Evolutionary conservation across 2,113 vertebrate species (phyloP).

Genomic region (Nerophis ophidion): DNA sequence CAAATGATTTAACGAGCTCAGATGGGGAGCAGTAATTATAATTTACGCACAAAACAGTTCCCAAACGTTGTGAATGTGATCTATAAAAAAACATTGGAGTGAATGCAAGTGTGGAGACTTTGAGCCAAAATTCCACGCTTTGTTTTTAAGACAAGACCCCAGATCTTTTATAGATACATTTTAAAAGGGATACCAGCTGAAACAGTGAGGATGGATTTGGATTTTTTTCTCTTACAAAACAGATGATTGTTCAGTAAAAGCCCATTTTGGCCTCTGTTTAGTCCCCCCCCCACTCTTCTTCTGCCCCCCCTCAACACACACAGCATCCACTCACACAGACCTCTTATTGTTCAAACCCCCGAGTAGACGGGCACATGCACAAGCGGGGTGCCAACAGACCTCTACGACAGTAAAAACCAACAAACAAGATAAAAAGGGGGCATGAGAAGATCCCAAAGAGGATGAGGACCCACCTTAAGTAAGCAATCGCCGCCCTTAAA

Average conservation of each 20-base stretch:
- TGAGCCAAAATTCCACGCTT: too few species aligned
- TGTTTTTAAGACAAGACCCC: too few species aligned
- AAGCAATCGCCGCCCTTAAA: conserved; percentile 13
- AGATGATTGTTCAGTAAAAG: conserved; percentile 37
- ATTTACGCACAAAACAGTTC: not conserved
- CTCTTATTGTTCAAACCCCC: conserved; percentile 51
- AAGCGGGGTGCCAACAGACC: conserved; percentile 8
- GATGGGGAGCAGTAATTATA: not conserved
- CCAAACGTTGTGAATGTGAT: too few species aligned
- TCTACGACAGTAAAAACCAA: conserved; percentile 21
- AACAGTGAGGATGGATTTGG: not conserved
- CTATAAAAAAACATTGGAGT: too few species aligned
- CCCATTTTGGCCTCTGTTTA: conserved; percentile 37
- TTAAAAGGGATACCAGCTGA: too few species aligned
- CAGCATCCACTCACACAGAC: conserved; percentile 51
- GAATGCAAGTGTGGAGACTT: too few species aligned
- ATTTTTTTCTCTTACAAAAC: conserved; percentile 16
- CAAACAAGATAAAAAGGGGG: not conserved
- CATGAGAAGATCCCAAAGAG: not conserved
- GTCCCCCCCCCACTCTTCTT: too few species aligned
- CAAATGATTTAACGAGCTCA: not conserved
- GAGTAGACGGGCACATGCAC: conserved; percentile 27
- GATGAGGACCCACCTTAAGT: conserved; percentile 40
- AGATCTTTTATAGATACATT: too few species aligned
- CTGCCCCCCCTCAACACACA: conserved; percentile 21